Conservation (phyloP, 2,113 vertebrate genomes). For the Passer domesticus region DNA sequence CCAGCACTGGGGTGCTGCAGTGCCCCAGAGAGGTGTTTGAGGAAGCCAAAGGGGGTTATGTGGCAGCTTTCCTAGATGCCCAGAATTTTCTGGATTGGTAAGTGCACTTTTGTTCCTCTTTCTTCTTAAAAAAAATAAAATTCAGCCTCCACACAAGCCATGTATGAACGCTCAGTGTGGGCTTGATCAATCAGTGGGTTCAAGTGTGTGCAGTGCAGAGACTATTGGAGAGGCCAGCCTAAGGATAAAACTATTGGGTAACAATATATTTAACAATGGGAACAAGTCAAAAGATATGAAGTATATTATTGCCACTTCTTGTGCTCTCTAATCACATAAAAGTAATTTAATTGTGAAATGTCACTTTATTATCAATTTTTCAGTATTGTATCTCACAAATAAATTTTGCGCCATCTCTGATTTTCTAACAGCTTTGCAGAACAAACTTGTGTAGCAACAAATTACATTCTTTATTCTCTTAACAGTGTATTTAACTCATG, state of each 20-base stretch:
- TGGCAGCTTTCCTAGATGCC: not conserved
- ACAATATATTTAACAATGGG: not conserved
- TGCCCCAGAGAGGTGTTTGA: rapidly evolving
- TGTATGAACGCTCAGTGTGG: not conserved
- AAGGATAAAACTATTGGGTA: not conserved
- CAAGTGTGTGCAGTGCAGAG: not conserved
- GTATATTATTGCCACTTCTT: not conserved
- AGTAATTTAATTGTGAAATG: not conserved
- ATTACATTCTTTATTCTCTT: not conserved
- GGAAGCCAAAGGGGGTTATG: not conserved
- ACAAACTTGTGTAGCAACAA: not conserved
- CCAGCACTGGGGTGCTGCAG: rapidly evolving
- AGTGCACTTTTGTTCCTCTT: not conserved
- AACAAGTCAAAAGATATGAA: not conserved
- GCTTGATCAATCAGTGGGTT: not conserved
- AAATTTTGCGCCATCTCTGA: not conserved
- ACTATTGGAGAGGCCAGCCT: not conserved
- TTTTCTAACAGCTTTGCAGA: not conserved
- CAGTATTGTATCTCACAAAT: not conserved
- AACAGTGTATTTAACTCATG: not conserved
- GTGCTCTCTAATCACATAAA: not conserved
- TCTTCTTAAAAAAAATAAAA: not conserved
- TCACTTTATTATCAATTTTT: not conserved
- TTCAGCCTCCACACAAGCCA: not conserved
- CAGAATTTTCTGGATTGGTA: not conserved